phyloP scores from a whole-genome alignment of 2,797 vertebrate genomes.

The Ispidina lecontei region DNA sequence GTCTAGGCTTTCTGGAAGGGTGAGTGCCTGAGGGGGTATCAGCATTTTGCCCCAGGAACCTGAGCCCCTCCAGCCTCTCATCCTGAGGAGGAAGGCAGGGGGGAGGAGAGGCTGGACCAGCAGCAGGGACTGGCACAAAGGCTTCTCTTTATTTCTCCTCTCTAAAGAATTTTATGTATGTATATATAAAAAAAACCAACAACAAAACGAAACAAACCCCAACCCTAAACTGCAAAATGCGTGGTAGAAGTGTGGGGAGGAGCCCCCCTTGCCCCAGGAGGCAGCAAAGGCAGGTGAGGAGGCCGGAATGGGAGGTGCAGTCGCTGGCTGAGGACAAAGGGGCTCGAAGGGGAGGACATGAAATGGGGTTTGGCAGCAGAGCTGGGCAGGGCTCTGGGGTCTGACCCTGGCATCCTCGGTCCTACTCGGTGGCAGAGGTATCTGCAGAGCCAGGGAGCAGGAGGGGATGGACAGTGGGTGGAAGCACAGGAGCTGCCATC shows the following conservation, averaged over 20 bases:
- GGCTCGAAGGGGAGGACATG: no score
- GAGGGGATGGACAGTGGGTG: fast-evolving
- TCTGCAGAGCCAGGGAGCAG: background rate
- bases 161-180: background rate
- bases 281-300: background rate
- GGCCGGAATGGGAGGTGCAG: background rate
- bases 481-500: fast-evolving
- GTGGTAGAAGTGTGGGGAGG: background rate
- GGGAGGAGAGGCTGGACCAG: background rate
- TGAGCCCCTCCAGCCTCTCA: background rate
- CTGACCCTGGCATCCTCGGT: background rate
- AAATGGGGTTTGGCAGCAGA: background rate
- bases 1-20: fast-evolving
- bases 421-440: fast-evolving
- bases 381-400: background rate
- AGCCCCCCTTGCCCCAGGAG: background rate
- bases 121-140: background rate
- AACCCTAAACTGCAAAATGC: background rate
- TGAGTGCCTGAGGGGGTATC: background rate
- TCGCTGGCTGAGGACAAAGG: background rate
- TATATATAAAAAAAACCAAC: background rate
- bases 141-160: background rate
- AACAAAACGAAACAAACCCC: background rate
- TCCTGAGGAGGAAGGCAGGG: fast-evolving
- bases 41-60: background rate